Base-by-base conservation (phyloP, 2,113 vertebrate species). In the Vulpes ferrilata region DNA sequence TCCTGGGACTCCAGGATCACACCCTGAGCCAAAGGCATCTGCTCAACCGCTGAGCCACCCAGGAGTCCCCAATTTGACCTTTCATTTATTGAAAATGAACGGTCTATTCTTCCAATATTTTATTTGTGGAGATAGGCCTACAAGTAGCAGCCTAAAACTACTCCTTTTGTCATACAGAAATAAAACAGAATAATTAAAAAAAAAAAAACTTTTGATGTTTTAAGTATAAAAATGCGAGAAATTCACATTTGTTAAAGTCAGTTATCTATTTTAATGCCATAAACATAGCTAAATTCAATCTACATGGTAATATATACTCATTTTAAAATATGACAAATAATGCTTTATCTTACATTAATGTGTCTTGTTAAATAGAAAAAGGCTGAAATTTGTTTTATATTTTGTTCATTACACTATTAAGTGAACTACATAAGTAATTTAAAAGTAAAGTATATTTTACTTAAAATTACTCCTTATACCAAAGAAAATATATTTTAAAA, bases 361-460 rank as follows among this genome's bases (percentile, higher is more conserved):
- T 53, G 30, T 76, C 48, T 83, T 93, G 30, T 93, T 88, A 76
- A 93, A 60, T 1, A 88, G 16, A 27, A 88, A 79, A 59, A 82
- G 67, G 10, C 27, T 80, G 23, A 88, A 83, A 76, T 82, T 83
- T 73, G 51, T 88, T 96, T 96, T 78, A 16, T 84, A 64, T 82
- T 92, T 88, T 65, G 57, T 55, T 83, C 59, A 95, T 32, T 53
- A 60, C 78, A 83, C 93, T 83, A 93, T 76, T 65, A 83, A 92
- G 64, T 64, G 60, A 95, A 51, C 25, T 78, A 67, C 35, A 51
- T 57, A 53, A 35, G 19, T 65, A 51, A 93, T 83, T 76, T 84
- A 35, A 55, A 92, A 95, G 82, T 69, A 73, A 53, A 89, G 60
- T 53, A 38, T 22, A 81, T 73, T 74, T 57, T 73, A 92, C 73